Evolutionary conservation across 1,140 invertebrate species (phyloP).

Genomic region (Drosophila ananassae): DNA sequence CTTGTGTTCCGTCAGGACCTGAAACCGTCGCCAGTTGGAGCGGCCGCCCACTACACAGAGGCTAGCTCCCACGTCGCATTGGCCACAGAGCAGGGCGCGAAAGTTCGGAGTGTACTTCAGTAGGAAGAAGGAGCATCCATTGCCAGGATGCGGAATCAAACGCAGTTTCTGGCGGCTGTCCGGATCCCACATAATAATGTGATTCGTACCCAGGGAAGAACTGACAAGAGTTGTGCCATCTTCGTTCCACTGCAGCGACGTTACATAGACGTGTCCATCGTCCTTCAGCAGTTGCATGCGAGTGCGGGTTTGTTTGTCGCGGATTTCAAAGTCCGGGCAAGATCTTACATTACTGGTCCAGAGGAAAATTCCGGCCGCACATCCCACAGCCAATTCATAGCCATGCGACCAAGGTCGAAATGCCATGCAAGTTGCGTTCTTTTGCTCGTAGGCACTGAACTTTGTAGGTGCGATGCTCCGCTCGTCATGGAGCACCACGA

Average conservation of each 20-base stretch:
- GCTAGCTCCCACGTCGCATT: neutral
- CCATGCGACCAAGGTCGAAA: constrained; percentile 32
- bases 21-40: neutral
- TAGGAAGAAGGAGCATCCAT: neutral
- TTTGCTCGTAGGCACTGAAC: neutral
- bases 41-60: constrained; percentile 1
- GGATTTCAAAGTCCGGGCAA: constrained; percentile 1
- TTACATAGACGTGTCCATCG: constrained; percentile 20
- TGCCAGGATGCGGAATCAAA: neutral
- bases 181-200: constrained; percentile 33
- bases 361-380: constrained; percentile 28
- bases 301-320: neutral
- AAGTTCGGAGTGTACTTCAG: constrained; percentile 19
- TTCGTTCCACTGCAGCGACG: constrained; percentile 34
- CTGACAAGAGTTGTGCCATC: constrained; percentile 23
- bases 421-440: constrained; percentile 13
- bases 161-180: constrained; percentile 18
- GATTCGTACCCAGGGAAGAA: constrained; percentile 15
- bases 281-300: constrained; percentile 2
- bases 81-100: constrained; percentile 5
- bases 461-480: fast-evolving
- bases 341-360: constrained; percentile 12
- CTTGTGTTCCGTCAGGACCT: neutral
- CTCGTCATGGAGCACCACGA: constrained; percentile 9
- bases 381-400: constrained; percentile 40